Evolutionary conservation across 2,113 vertebrate genomes (phyloP).

Genomic region (Xiphophorus maculatus): DNA sequence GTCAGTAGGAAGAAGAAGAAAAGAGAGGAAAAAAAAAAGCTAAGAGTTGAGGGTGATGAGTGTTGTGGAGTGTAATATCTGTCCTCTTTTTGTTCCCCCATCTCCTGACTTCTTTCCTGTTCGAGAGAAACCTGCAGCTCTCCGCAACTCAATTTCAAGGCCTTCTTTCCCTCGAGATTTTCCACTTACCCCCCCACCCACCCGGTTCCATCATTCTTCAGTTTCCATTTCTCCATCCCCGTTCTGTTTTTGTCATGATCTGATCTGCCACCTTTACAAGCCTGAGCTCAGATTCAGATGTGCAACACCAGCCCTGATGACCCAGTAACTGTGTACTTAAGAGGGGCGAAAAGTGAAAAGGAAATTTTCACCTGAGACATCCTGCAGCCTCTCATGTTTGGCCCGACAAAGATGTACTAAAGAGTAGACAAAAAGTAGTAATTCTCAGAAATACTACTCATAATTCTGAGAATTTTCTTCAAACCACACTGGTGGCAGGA

Average conservation of each 20-base stretch:
- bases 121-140: constrained; percentile 24
- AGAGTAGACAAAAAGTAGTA: background rate
- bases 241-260: constrained; percentile 8
- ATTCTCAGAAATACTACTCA: background rate
- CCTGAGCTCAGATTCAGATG: constrained; percentile 18
- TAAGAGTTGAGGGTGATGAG: constrained; percentile 41
- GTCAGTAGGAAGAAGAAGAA: constrained; percentile 21
- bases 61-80: constrained; percentile 46
- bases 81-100: constrained; percentile 19
- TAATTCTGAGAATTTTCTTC: background rate
- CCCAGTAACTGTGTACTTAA: constrained; percentile 22
- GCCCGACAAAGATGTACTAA: background rate
- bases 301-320: constrained; percentile 23
- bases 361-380: constrained; percentile 24
- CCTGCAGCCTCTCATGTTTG: background rate
- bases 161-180: constrained; percentile 16
- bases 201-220: constrained; percentile 21
- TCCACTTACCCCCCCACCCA: constrained; percentile 1
- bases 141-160: constrained; percentile 28
- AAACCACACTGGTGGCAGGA: constrained; percentile 8
- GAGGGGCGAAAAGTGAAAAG: constrained; percentile 23
- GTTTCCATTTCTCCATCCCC: constrained; percentile 20
- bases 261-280: constrained; percentile 31
- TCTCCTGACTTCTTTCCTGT: constrained; percentile 26
- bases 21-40: constrained; percentile 26